Conservation (phyloP, 1,140 invertebrate species). For the Lanistes nyassanus region DNA sequence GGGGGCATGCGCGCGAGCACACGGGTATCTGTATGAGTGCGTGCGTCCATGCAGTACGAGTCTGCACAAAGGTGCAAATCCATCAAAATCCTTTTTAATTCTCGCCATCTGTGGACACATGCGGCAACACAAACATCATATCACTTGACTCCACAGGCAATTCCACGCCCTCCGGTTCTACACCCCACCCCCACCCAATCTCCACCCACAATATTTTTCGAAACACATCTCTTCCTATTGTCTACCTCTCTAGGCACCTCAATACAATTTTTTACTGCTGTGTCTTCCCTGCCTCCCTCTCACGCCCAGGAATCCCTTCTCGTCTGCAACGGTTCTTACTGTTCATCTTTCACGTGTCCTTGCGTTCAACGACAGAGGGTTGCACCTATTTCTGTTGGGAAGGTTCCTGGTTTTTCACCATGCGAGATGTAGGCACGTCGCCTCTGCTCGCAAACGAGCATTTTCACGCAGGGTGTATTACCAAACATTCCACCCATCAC, state of each 20-base stretch:
- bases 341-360: background rate
- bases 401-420: no score
- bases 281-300: background rate
- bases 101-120: background rate
- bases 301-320: background rate
- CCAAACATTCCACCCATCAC: no score
- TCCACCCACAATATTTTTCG: background rate
- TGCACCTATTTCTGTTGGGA: no score
- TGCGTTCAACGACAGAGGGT: no score
- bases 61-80: background rate
- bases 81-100: background rate
- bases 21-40: background rate
- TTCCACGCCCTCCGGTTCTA: background rate
- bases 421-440: no score
- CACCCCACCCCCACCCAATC: background rate
- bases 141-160: background rate
- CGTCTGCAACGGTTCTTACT: background rate
- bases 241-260: background rate
- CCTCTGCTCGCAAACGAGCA: no score
- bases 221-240: background rate
- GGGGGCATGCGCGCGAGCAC: background rate
- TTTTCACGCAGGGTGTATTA: no score
- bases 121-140: background rate
- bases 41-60: background rate
- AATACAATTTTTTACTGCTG: background rate